Evolutionary conservation across 1,140 invertebrate species (phyloP).

Genomic region (Drosophila kepulauana): DNA sequence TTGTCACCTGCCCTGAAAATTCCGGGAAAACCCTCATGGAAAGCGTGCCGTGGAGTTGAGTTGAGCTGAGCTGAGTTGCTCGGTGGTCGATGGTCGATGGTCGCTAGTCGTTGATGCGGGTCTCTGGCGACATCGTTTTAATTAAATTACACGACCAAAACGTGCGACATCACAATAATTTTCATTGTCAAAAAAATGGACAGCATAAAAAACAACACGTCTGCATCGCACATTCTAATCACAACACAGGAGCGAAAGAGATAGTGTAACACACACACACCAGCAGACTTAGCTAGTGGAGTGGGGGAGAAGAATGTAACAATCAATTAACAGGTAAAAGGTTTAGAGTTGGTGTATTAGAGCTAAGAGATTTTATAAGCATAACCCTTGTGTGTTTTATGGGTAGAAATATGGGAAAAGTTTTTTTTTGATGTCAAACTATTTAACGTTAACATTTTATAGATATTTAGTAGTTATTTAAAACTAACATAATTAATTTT

Average conservation of each 20-base stretch:
- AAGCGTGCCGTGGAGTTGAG: constrained; percentile 36
- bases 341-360: constrained; percentile 41
- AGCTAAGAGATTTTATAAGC: constrained; percentile 20
- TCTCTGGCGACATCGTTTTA: constrained; percentile 71
- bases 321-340: constrained; percentile 79
- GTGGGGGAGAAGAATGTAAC: constrained; percentile 63
- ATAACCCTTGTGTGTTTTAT: constrained; percentile 51
- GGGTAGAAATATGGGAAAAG: neutral
- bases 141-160: constrained; percentile 81
- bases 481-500: too few species aligned
- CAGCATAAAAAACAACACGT: constrained; percentile 81
- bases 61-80: neutral
- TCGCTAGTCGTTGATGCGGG: constrained; percentile 59
- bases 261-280: constrained; percentile 31
- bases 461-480: too few species aligned
- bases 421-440: neutral
- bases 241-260: constrained; percentile 23
- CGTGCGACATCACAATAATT: constrained; percentile 82
- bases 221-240: constrained; percentile 49
- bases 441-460: neutral
- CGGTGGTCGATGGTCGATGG: constrained; percentile 33
- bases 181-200: constrained; percentile 78
- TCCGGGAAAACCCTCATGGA: constrained; percentile 78
- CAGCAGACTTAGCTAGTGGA: too few species aligned
- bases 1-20: constrained; percentile 72